Conservation (phyloP, 2,888 invertebrate genomes). For the Auanema freiburgensis region DNA sequence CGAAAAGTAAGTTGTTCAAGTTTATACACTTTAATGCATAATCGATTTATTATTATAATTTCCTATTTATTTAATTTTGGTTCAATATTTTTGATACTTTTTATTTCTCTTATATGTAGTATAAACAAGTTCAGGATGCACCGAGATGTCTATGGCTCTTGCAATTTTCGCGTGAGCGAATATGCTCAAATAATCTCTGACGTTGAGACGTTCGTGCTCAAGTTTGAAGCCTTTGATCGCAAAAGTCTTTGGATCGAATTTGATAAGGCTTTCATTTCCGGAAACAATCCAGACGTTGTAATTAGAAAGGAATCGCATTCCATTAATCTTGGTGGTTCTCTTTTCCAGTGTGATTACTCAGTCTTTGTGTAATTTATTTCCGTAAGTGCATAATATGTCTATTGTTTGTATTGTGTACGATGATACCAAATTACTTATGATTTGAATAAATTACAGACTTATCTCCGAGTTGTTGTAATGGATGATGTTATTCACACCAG, state of each 20-base stretch:
- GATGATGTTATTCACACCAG: too few species aligned
- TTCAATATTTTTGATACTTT: slow-evolving; percentile 17
- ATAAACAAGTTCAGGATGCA: slow-evolving; percentile 22
- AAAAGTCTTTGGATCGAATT: too few species aligned
- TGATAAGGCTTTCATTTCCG: too few species aligned
- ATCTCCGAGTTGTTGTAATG: too few species aligned
- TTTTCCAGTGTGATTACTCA: slow-evolving; percentile 25
- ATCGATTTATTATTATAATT: slow-evolving; percentile 25
- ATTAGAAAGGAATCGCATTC: slow-evolving; percentile 22
- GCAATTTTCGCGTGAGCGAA: slow-evolving; percentile 21
- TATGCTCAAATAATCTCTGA: slow-evolving; percentile 21
- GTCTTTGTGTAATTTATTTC: slow-evolving; percentile 21
- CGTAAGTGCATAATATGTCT: too few species aligned
- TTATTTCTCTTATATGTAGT: slow-evolving; percentile 27
- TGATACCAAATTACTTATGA: too few species aligned
- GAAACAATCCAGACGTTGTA: slow-evolving; percentile 23
- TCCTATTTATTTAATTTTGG: slow-evolving; percentile 18
- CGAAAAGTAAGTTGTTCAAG: too few species aligned
- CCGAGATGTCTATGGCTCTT: slow-evolving; percentile 18
- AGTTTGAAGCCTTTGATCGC: too few species aligned
- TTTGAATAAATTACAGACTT: too few species aligned
- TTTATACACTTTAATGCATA: slow-evolving; percentile 23
- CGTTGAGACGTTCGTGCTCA: slow-evolving; percentile 21
- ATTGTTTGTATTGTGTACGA: too few species aligned
- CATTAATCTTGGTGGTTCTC: slow-evolving; percentile 22